Base-by-base conservation (phyloP, 2,888 invertebrate genomes). In the Anticlea derivata region DNA sequence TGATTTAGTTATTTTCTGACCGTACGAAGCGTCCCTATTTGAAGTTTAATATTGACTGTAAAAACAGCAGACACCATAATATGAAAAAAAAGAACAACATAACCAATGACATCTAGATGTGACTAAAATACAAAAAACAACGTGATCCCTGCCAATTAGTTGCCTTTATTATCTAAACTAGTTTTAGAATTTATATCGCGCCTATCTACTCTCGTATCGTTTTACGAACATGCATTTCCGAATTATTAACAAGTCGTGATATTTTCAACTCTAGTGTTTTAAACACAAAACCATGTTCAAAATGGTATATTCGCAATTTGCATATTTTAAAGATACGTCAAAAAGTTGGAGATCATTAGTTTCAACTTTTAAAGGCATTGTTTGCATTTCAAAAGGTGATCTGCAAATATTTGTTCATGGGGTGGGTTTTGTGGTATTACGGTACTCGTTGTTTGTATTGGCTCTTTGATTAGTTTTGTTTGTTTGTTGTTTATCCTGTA, bases 21-120 rank as follows among this genome's bases (percentile, higher is more conserved):
- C 23, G 29, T 13, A 20, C 7, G 40, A 47, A 53, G 45, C 44
- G 20, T 22, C 34, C 53, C 34, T 44, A 40, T 26, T 44, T 29
- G 33, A 35, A 26, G 13, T 41, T 26, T 27, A 39, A n/a, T n/a
- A n/a, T n/a, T n/a, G n/a, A n/a, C n/a, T n/a, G n/a, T n/a, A n/a
- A n/a, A n/a, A n/a, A n/a, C n/a, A n/a, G n/a, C n/a, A n/a, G n/a
- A n/a, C n/a, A n/a, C n/a, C n/a, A n/a, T n/a, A n/a, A n/a, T n/a
- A n/a, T n/a, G n/a, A n/a, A n/a, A n/a, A n/a, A n/a, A n/a, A n/a
- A n/a, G n/a, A 44, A 48, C 44, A 48, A 48, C 33, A 30, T 43
- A 52, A 48, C 20, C 33, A 26, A 48, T 35, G 35, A 39, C 24
- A 43, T 31, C 48, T 53, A 48, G 17, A 33, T 44, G 30, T 35